Conservation (phyloP, 2,113 vertebrate genomes). For the Microcebus lehilahytsara region DNA sequence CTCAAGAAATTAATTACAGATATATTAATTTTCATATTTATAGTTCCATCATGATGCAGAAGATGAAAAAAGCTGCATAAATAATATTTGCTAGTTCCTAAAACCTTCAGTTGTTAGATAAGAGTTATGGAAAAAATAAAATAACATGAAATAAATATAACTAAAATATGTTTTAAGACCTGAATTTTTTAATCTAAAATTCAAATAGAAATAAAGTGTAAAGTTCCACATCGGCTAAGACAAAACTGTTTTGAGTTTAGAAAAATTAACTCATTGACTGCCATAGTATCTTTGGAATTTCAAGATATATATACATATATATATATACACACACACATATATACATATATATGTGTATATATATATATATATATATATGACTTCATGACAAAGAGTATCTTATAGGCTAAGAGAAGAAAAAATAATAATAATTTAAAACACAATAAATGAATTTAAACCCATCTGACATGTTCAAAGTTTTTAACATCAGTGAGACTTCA, state of each 20-base stretch:
- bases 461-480: neutral
- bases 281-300: neutral
- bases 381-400: neutral
- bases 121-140: neutral
- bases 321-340: neutral
- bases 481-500: neutral
- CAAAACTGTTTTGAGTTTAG: constrained; percentile 10
- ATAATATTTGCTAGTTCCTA: neutral
- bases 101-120: neutral
- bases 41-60: neutral
- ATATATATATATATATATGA: neutral
- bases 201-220: neutral
- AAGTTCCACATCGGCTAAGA: neutral
- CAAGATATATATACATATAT: neutral
- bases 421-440: neutral
- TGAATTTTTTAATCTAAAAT: neutral
- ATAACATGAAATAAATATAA: too few species aligned
- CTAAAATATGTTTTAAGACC: neutral
- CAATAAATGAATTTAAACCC: neutral
- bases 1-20: neutral
- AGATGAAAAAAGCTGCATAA: neutral
- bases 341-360: too few species aligned
- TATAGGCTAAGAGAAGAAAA: neutral
- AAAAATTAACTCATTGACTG: neutral
- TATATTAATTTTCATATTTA: neutral